Conservation (phyloP, 2,888 invertebrate genomes). For the Oithona nana region DNA sequence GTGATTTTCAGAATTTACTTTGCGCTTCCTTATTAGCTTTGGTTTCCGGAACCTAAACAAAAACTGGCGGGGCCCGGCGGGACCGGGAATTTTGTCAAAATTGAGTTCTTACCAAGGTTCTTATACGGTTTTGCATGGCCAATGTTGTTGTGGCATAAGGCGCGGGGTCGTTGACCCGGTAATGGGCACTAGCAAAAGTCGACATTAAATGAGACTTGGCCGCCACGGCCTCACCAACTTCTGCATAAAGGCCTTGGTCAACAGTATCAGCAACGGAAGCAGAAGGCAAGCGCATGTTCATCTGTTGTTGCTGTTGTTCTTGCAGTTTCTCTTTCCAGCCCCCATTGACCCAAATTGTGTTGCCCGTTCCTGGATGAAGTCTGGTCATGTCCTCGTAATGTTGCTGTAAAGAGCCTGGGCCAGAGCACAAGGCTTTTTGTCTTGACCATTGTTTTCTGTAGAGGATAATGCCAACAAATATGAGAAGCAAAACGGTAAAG, state of each 20-base stretch:
- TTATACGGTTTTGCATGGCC: constrained; percentile 7
- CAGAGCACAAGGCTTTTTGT: no score
- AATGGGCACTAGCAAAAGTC: neutral
- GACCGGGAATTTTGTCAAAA: neutral
- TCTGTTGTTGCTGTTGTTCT: neutral
- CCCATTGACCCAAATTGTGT: constrained; percentile 9
- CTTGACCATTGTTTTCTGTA: constrained; percentile 5
- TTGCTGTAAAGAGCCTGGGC: no score
- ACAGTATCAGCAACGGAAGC: neutral
- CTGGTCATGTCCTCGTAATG: constrained; percentile 5
- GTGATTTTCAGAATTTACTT: neutral
- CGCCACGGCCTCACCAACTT: neutral
- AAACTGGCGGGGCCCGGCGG: no score
- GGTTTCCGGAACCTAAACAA: no score
- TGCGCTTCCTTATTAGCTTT: neutral
- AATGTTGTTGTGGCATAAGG: constrained; percentile 13
- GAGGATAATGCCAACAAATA: constrained; percentile 5
- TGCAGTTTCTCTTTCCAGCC: constrained; percentile 5
- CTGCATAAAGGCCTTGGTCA: constrained; percentile 6
- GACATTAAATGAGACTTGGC: neutral
- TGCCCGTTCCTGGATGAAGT: neutral
- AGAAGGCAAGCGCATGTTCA: neutral
- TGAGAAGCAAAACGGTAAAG: neutral
- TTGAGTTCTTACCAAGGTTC: constrained; percentile 12
- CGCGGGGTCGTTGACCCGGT: neutral